phyloP scores from a whole-genome alignment of 2,888 invertebrate genomes.

The Dendrolimus houi region DNA sequence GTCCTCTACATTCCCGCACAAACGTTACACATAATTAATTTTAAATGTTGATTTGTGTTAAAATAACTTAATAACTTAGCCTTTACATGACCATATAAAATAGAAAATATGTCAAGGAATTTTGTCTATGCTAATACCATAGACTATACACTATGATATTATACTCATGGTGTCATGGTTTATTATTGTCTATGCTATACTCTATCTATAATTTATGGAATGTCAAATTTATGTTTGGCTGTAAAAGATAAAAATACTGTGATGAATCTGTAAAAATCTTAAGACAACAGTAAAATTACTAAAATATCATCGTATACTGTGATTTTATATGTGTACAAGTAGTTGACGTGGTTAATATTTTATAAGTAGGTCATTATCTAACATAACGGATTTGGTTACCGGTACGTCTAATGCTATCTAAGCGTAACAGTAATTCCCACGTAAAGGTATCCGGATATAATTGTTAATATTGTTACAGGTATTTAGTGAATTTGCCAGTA shows the following conservation, averaged over 20 bases:
- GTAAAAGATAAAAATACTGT: conserved; percentile 10
- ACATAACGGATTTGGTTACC: conserved; percentile 64
- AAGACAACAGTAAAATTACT: conserved; percentile 30
- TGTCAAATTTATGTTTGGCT: conserved; percentile 8
- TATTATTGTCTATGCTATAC: not conserved
- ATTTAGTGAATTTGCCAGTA: conserved; percentile 13
- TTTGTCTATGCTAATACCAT: too few relatives aligned
- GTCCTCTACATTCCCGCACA: too few relatives aligned
- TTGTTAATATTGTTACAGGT: not conserved
- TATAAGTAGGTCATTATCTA: conserved; percentile 41
- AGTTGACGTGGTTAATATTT: conserved; percentile 42
- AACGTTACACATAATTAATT: too few relatives aligned
- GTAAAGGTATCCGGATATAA: not conserved
- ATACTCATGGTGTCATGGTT: not conserved
- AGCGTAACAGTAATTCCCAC: not conserved
- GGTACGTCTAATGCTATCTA: conserved; percentile 43
- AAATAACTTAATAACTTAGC: too few relatives aligned
- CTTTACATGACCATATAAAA: too few relatives aligned
- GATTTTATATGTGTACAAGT: conserved; percentile 13
- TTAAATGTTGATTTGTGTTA: too few relatives aligned
- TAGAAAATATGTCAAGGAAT: too few relatives aligned
- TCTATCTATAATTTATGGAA: not conserved
- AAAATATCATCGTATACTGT: conserved; percentile 24
- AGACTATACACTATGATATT: too few relatives aligned
- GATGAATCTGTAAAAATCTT: conserved; percentile 58